Base-by-base conservation (phyloP, 1,140 invertebrate genomes). In the Branchinecta lindahli region DNA sequence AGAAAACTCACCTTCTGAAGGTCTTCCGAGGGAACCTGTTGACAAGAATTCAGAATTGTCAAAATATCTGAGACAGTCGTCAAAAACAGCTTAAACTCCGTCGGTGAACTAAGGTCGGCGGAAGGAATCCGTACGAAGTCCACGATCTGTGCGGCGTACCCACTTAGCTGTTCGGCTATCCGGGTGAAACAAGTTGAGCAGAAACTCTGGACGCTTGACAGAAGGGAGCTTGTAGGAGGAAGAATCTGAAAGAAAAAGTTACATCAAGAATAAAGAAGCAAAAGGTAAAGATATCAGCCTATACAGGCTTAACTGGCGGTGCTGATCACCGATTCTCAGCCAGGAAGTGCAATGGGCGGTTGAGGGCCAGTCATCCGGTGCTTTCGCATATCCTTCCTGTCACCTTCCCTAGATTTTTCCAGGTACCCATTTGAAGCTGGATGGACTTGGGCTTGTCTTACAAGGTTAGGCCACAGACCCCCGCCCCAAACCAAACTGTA, bases 1-100 rank as follows among this genome's bases (percentile, higher is more conserved):
- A 33, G 12, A 61, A 61, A 61, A 61, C 52, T 61, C 18, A 61
- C 52, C 52, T 61, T 61, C 12, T 20, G 52, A 61, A 61, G 52
- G 12, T 61, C 52, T 12, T 61, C 52, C 12, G 12, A 3, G 18
- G 52, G 52, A 15, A 61, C 52, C 18, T 61, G 52, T 61, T 61
- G 12, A 12, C 12, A 61, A 3, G 52, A 12, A 61, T 20, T 61
- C 52, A 61, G 18, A 4, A 20, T 15, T 20, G 12, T 15, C 52
- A 61, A 20, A 15, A 61, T 20, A 61, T 12, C 12, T 15, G 52
- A 61, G 18, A 61, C 12, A 3, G 52, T 15, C 12, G 52, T 15
- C 12, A 61, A 20, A 61, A 61, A 61, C 52, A 61, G 18, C 52
- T 15, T 1, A 20, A 15, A 61, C 6, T 61, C 52, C 18, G 52